phyloP scores from a whole-genome alignment of 2,888 invertebrate genomes.

The Melieria crassipennis region DNA sequence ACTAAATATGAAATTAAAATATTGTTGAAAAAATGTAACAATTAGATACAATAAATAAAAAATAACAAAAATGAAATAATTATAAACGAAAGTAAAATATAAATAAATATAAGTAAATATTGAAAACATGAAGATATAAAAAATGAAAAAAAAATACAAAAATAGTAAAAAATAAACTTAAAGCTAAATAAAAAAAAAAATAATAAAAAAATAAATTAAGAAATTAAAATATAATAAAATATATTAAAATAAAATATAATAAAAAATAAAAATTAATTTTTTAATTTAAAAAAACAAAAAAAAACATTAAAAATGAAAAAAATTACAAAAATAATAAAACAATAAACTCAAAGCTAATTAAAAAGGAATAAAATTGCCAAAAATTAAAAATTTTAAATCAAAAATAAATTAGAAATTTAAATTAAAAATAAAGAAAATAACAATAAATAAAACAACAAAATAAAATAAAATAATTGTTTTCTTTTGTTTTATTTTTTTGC shows the following conservation, averaged over 20 bases:
- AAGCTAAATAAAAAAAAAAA: background rate
- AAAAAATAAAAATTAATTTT: background rate
- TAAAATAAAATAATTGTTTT: background rate
- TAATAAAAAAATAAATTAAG: background rate
- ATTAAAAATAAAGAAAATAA: background rate
- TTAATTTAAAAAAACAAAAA: background rate
- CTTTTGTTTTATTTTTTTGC: background rate
- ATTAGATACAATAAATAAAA: no score
- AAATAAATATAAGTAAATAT: no score
- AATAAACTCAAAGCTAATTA: background rate
- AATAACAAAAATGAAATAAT: no score
- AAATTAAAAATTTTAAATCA: background rate
- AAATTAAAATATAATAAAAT: background rate
- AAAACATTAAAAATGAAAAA: background rate
- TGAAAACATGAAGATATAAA: no score
- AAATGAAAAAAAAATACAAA: no score
- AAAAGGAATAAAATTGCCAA: background rate
- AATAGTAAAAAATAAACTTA: background rate
- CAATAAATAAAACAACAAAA: slow-evolving; percentile 4
- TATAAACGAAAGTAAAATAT: no score
- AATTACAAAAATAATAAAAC: background rate
- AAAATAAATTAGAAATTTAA: background rate
- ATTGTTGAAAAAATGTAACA: no score
- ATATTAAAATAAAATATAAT: background rate
- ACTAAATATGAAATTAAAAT: no score